phyloP scores from a whole-genome alignment of 2,113 vertebrate species.

The Toxostoma redivivum region DNA sequence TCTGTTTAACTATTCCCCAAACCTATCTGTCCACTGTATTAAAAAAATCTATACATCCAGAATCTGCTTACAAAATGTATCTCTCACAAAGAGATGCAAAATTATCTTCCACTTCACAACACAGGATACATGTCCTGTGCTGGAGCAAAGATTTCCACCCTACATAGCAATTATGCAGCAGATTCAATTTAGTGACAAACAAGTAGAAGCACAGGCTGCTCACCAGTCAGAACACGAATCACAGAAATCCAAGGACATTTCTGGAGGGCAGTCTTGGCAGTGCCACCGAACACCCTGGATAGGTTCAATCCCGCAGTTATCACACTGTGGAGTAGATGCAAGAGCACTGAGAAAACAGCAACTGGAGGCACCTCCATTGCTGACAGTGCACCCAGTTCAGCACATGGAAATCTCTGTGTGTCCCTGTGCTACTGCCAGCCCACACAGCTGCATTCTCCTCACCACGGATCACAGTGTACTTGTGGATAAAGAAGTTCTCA shows the following conservation, averaged over 20 bases:
- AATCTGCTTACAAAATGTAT: not conserved
- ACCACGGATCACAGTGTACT: fast-evolving
- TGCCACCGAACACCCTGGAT: constrained; percentile 97
- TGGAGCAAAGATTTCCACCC: not conserved
- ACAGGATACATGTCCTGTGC: not conserved
- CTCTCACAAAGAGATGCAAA: not conserved
- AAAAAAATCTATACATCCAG: not conserved
- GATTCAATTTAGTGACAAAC: not conserved
- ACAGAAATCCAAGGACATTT: constrained; percentile 93
- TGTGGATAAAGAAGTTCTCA: not conserved
- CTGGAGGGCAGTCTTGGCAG: constrained; percentile 93
- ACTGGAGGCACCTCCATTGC: not conserved
- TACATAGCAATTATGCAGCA: not conserved
- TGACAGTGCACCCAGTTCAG: fast-evolving
- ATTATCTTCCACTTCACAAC: not conserved
- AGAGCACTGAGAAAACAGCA: not conserved
- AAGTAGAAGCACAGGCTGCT: constrained; percentile 37
- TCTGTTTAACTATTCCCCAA: not conserved
- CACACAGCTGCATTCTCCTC: not conserved
- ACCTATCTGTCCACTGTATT: not conserved
- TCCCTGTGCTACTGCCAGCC: not conserved
- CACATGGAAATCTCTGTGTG: fast-evolving
- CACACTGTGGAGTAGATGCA: constrained; percentile 80
- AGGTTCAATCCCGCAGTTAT: constrained; percentile 90
- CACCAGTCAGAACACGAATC: constrained; percentile 96